Percentiles rank a stretch among this genome's conserved stretches.
Conservation (phyloP, 2,888 invertebrate species). For the Athalia cordata region DNA sequence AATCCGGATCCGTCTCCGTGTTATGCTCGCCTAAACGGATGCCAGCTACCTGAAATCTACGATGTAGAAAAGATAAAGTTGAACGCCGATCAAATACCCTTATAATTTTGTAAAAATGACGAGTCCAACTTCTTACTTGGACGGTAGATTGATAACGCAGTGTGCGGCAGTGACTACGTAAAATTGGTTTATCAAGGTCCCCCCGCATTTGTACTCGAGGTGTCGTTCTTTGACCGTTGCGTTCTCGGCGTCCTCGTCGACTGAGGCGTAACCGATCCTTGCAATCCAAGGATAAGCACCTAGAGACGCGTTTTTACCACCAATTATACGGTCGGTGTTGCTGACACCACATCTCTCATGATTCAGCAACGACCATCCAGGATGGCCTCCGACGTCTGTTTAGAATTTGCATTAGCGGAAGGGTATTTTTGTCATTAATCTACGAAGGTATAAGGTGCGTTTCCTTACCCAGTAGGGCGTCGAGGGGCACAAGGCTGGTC, state of each 20-base stretch:
- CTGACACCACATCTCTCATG: conserved; percentile 77
- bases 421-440: background rate
- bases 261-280: conserved; percentile 75
- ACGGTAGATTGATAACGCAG: conserved; percentile 65
- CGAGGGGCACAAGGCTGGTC: background rate
- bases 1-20: conserved; percentile 61
- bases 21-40: conserved; percentile 70
- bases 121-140: conserved; percentile 44
- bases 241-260: conserved; percentile 55
- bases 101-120: background rate
- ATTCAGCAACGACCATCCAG: conserved; percentile 75
- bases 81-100: background rate
- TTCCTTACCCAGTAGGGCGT: conserved; percentile 17
- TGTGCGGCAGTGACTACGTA: conserved; percentile 74
- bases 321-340: conserved; percentile 78
- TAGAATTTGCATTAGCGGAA: background rate
- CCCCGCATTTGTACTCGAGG: conserved; percentile 69
- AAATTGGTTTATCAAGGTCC: conserved; percentile 68
- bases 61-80: no score
- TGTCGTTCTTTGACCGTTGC: conserved; percentile 21
- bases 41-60: conserved; percentile 44
- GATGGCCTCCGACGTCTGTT: conserved; percentile 64
- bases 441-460: background rate
- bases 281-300: conserved; percentile 81
- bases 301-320: conserved; percentile 77